A percentile compares a stretch with the other conserved stretches of the same genome.
phyloP scores from a whole-genome alignment of 2,888 invertebrate genomes.

The Acronicta aceris region DNA sequence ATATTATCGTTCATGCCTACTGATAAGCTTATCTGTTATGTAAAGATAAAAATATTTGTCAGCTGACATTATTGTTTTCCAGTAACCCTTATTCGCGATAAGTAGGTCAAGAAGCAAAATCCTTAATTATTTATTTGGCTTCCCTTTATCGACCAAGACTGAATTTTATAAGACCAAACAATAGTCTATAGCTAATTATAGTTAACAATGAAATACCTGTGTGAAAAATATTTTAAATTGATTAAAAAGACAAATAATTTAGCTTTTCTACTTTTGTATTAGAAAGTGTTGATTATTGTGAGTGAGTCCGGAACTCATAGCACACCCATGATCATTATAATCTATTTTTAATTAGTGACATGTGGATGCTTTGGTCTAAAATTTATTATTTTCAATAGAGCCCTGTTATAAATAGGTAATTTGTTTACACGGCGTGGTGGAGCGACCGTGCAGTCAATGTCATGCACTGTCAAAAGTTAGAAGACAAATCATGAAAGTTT shows the following conservation, averaged over 20 bases:
- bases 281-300: too few relatives aligned
- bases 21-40: conserved; percentile 39
- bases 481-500: conserved; percentile 38
- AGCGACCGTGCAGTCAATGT: conserved; percentile 35
- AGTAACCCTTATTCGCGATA: conserved; percentile 27
- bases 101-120: conserved; percentile 41
- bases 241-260: too few relatives aligned
- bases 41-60: conserved; percentile 40
- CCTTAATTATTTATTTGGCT: neutral
- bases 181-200: too few relatives aligned
- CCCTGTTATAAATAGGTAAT: conserved; percentile 44
- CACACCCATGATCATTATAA: neutral
- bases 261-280: too few relatives aligned
- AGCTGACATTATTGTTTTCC: conserved; percentile 42
- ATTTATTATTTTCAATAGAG: conserved; percentile 1
- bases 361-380: neutral
- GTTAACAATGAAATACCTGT: too few relatives aligned
- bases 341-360: neutral
- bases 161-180: too few relatives aligned
- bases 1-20: conserved; percentile 7
- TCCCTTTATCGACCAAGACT: too few relatives aligned
- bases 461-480: conserved; percentile 34
- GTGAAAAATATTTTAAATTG: too few relatives aligned
- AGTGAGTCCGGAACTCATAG: too few relatives aligned
- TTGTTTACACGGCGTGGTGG: conserved; percentile 37